Evolutionary conservation across 2,797 vertebrate genomes (phyloP).

Genomic region (Nannoperca obscura): DNA sequence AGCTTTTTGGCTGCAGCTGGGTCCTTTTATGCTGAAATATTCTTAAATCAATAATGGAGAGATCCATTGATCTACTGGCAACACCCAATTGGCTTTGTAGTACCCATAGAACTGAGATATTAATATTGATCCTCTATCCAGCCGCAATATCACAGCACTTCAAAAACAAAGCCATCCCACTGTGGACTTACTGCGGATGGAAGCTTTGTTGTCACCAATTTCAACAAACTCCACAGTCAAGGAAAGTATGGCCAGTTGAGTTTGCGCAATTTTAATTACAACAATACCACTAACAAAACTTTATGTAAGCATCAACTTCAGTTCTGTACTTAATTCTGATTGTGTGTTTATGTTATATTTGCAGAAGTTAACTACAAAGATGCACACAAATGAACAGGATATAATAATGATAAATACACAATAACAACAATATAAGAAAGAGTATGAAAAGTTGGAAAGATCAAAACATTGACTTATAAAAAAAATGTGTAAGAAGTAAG

Average conservation of each 20-base stretch:
- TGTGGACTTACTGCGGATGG: slow-evolving; percentile 42
- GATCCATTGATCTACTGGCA: slow-evolving; percentile 73
- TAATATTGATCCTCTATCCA: slow-evolving; percentile 73
- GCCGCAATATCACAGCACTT: slow-evolving; percentile 59
- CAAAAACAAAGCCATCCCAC: slow-evolving; percentile 64
- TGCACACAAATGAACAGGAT: background rate
- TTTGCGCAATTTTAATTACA: background rate
- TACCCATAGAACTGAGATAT: slow-evolving; percentile 69
- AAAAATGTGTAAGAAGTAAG: background rate
- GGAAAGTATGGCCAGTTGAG: background rate
- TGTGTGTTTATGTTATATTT: background rate
- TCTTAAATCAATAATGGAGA: slow-evolving; percentile 77
- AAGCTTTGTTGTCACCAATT: slow-evolving; percentile 37
- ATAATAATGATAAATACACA: background rate
- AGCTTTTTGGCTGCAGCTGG: slow-evolving; percentile 69
- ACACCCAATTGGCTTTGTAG: slow-evolving; percentile 70
- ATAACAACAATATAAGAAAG: background rate
- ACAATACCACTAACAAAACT: background rate
- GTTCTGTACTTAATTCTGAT: background rate
- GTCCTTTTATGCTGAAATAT: slow-evolving; percentile 74
- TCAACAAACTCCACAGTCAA: slow-evolving; percentile 5
- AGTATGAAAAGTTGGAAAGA: background rate
- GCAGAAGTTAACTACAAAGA: background rate
- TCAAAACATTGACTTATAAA: background rate
- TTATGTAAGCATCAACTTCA: background rate